Base-by-base conservation (phyloP, 2,888 invertebrate species). In the Noctua janthina region DNA sequence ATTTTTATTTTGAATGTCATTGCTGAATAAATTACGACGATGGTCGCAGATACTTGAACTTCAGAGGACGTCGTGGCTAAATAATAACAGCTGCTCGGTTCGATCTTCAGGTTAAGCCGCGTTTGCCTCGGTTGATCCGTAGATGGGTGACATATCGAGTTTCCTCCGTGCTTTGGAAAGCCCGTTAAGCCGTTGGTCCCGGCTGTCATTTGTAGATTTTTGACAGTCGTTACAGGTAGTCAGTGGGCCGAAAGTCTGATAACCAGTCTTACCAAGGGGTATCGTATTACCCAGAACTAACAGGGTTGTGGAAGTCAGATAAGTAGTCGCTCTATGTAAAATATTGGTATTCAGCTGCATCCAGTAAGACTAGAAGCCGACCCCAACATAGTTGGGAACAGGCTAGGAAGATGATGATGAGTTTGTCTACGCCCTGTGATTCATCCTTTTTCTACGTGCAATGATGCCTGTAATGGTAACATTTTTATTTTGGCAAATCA, bases 1-100 rank as follows among this genome's bases (percentile, higher is more conserved):
- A 17, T 68, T 82, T 82, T 35, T 49, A n/a, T 46, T 56, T 49
- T 15, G n/a, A 59, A 59, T 15, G 13, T 46, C 49, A n/a, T 20
- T 49, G 35, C 1, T 78, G 15, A 78, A 59, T 76, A 11, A 35
- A 68, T 46, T n/a, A 68, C 7, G 7, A n/a, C 20, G 64, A 35
- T 8, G 15, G 29, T 3, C 29, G 7, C 8, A 1, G 10, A 8
- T 64, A 62, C 29, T 62, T 62, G 15, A 62, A 62, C 5, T 59
- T n/a, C 13, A 59, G n/a, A n/a, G 5, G 59, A 59, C n/a, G 5
- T 29, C 10, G n/a, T 13, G n/a, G 13, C 2, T 6, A n/a, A 56
- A 56, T 59, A 59, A 59, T 59, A n/a, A 13, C 4, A 59, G 13
- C 13, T n/a, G 59, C n/a, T 59, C 13, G n/a, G n/a, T 5, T 59